Base-by-base conservation (phyloP, 1,140 invertebrate genomes). In the Lepidostoma basale region DNA sequence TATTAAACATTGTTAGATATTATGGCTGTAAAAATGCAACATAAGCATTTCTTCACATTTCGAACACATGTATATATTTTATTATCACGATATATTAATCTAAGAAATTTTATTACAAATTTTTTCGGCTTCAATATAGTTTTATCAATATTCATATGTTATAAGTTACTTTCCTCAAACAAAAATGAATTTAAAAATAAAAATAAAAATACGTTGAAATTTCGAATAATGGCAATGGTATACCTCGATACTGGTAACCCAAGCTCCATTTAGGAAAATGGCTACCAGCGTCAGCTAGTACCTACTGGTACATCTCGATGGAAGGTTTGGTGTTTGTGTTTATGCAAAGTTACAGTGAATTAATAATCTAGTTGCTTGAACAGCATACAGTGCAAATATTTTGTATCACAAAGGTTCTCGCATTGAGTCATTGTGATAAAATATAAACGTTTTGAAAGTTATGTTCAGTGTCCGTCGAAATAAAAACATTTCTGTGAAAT, bases 261-360 rank as follows among this genome's bases (percentile, higher is more conserved):
- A 26, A 12, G 14, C 60, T 40, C 42, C 39, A 44, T 14, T 39
- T 64, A 64, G 47, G 63, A 66, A 66, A 66, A 66, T 66, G 63
- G 63, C 63, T 56, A 56, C 63, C 40, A 30, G 63, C 47, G 63
- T 58, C 36, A 66, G 63, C 63, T 66, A 66, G 63, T 66, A 66
- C 63, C 63, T 66, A 66, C 44, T 45, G 63, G 63, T 66, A 66
- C 63, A 66, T 66, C 33, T 66, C 52, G 12, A 36, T 58, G 63
- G 63, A 30, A 49, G 63, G 63, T 54, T 66, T 66, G 22, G 36
- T 49, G 63, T 62, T 62, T 49, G 44, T 42, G 56, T 60, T 44
- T 42, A 25, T 42, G 30, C 10, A 26, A 42, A 40, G 36, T 60
- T 60, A 16, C 30, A 12, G 16, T 18, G 30, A 36, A 36, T 56